phyloP scores from a whole-genome alignment of 2,113 vertebrate genomes.

The Xenopus tropicalis region UCB_Xtro_10.0 CM004443.2:157252001-157252500 shows the following conservation, averaged over 20 bases:
- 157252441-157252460: too few species aligned
- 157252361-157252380: slow-evolving; percentile 27
- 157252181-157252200: slow-evolving; percentile 17
- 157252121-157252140: slow-evolving; percentile 10
- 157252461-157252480: too few species aligned
- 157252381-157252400: slow-evolving; percentile 13
- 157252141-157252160: neutral
- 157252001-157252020: too few species aligned
- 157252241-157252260: slow-evolving; percentile 30
- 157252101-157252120: neutral
- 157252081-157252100: neutral
- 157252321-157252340: slow-evolving; percentile 33
- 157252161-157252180: slow-evolving; percentile 16
- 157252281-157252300: slow-evolving; percentile 12
- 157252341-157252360: slow-evolving; percentile 28
- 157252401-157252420: neutral
- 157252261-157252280: slow-evolving; percentile 30
- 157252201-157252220: slow-evolving; percentile 24
- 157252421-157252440: neutral
- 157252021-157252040: too few species aligned
- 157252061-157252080: neutral
- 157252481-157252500: too few species aligned
- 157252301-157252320: slow-evolving; percentile 21
- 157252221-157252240: slow-evolving; percentile 11
- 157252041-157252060: neutral